phyloP scores from a whole-genome alignment of 2,113 vertebrate genomes.

The Romanogobio albipinnatus region DNA sequence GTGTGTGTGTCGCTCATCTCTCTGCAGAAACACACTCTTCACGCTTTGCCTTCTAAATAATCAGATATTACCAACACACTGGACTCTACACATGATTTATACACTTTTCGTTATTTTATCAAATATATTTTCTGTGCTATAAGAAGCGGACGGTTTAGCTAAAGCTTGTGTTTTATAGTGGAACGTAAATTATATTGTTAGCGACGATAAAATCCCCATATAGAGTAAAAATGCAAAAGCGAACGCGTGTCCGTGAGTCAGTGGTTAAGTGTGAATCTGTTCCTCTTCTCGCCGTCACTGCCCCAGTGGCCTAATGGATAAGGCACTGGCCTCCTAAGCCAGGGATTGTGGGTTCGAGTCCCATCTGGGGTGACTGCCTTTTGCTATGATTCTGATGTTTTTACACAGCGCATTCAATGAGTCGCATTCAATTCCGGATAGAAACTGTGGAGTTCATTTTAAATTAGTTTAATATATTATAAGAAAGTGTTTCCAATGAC shows the following conservation, averaged over 20 bases:
- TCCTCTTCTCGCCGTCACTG: fast-evolving
- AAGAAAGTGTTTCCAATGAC: too few species aligned
- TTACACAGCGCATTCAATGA: neutral
- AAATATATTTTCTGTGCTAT: neutral
- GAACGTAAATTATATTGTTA: too few species aligned
- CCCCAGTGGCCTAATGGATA: slow-evolving; percentile 60
- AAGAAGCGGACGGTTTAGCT: neutral
- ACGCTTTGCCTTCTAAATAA: neutral
- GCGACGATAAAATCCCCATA: neutral
- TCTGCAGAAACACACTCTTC: neutral
- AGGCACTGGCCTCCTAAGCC: slow-evolving; percentile 60
- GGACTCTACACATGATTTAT: neutral
- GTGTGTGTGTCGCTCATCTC: neutral
- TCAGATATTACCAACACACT: neutral
- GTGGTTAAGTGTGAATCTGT: neutral
- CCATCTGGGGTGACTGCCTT: slow-evolving; percentile 50
- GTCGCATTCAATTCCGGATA: too few species aligned
- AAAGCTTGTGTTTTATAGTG: neutral
- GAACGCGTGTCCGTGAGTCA: neutral
- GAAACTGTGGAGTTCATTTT: too few species aligned
- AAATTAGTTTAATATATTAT: too few species aligned
- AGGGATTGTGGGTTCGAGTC: slow-evolving; percentile 62
- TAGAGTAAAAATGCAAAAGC: too few species aligned
- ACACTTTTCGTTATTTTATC: too few species aligned
- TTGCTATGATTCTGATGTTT: neutral